phyloP scores from a whole-genome alignment of 1,140 invertebrate species.

The Drosophila watanabei region DNA sequence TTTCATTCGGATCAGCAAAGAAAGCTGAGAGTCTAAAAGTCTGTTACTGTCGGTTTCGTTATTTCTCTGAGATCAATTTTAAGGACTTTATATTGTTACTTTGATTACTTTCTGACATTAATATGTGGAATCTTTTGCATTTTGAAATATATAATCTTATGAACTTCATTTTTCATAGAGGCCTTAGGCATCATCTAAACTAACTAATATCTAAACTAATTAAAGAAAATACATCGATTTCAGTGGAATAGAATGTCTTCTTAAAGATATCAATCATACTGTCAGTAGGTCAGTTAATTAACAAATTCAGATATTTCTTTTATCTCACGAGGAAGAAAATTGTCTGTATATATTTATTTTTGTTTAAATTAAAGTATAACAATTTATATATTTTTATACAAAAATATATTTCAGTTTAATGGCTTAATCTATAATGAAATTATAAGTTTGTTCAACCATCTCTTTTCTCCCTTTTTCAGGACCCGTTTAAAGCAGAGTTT shows the following conservation, averaged over 20 bases:
- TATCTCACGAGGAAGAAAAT: too few relatives aligned
- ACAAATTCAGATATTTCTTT: too few relatives aligned
- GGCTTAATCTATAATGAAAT: background rate
- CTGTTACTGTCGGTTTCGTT: background rate
- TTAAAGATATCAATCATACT: background rate
- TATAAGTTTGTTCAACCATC: too few relatives aligned
- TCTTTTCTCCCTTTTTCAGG: too few relatives aligned
- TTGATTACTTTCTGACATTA: background rate
- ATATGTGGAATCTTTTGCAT: background rate
- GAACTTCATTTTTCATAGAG: background rate
- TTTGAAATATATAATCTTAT: background rate
- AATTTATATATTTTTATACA: too few relatives aligned
- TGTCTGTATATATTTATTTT: background rate
- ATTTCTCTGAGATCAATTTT: background rate
- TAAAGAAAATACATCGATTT: background rate
- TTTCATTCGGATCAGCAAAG: conserved; percentile 10
- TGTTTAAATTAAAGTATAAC: background rate
- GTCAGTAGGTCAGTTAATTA: too few relatives aligned
- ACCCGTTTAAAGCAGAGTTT: background rate
- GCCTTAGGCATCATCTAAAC: too few relatives aligned
- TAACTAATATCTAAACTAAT: background rate
- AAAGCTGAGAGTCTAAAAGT: background rate
- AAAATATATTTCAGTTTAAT: background rate
- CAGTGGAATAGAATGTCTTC: background rate
- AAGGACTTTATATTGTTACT: background rate